phyloP scores from a whole-genome alignment of 2,888 invertebrate genomes.

The Liodrosophila aerea region DNA sequence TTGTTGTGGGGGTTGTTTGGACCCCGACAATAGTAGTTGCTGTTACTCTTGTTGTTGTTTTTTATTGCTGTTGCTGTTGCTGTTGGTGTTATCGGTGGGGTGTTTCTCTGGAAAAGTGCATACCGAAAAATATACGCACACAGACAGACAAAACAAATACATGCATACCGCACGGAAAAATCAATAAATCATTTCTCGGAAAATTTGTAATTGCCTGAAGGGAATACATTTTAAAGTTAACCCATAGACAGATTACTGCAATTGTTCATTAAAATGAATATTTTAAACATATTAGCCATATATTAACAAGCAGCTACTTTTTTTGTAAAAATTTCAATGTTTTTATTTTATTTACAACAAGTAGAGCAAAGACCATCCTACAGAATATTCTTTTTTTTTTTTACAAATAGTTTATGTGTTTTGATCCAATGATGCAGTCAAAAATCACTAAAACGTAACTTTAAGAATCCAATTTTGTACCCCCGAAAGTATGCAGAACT shows the following conservation, averaged over 20 bases:
- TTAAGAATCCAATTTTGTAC: too few relatives aligned
- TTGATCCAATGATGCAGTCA: too few relatives aligned
- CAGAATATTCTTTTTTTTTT: too few relatives aligned
- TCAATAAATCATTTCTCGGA: constrained; percentile 73
- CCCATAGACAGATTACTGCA: background rate
- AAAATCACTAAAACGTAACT: too few relatives aligned
- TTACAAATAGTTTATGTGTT: too few relatives aligned
- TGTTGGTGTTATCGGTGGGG: constrained; percentile 36
- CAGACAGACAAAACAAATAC: constrained; percentile 39
- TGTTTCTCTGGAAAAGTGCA: constrained; percentile 76
- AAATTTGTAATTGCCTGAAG: constrained; percentile 54
- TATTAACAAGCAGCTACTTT: too few relatives aligned
- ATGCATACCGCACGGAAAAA: constrained; percentile 60
- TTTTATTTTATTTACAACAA: too few relatives aligned
- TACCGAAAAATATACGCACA: constrained; percentile 72
- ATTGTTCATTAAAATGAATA: background rate
- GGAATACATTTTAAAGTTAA: background rate
- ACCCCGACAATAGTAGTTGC: constrained; percentile 46
- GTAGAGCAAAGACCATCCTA: too few relatives aligned
- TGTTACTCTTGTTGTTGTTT: constrained; percentile 35
- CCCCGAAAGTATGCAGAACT: too few relatives aligned
- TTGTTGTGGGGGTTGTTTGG: constrained; percentile 74
- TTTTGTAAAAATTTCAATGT: too few relatives aligned
- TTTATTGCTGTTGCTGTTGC: constrained; percentile 20
- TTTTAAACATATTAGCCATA: too few relatives aligned